Evolutionary conservation across 1,140 invertebrate genomes (phyloP), one percentile per base, ranked within the genome.

Genomic region (Caenorhabditis briggsae): DNA sequence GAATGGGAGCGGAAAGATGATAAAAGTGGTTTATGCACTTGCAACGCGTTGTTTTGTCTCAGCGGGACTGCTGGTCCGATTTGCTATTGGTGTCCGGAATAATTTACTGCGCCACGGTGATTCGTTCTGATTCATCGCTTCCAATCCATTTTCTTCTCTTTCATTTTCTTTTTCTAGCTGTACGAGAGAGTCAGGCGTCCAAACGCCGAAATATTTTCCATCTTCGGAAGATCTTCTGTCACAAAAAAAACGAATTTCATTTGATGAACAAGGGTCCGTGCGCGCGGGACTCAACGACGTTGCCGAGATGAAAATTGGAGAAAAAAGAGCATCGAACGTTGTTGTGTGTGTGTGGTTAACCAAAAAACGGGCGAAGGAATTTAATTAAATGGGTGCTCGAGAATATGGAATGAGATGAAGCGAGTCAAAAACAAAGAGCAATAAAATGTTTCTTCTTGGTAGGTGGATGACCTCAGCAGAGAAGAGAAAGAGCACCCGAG

Each of bases 181-280:
- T 82, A 41, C 82, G 82, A 53, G 23, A 25, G 46, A 50, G 56
- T 33, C 33, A 33, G 33, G 33, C 33, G 33, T 33, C 33, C 33
- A 84, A 65, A 70, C 78, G 53, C 9, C 46, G 83, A 48, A 84
- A 50, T 59, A 64, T 70, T 84, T 50, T 84, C 48, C 43, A 25
- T 84, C 65, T 70, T n/a, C 41, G 33, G 33, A 33, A 33, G 33
- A 33, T 33, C 33, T 33, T 33, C 33, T 33, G 33, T 33, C 33
- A 33, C 70, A 78, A 78, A 74, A 74, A 78, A 50, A 46, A 41
- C 64, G n/a, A 18, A 78, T 53, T 78, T 78, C n/a, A 78, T 78
- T 50, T 78, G 46, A 78, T 78, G 70, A 78, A 78, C 46, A 78
- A n/a, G 41, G 20, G 59, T 20, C 16, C 50, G 50, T 8, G n/a